Percentiles rank a stretch among this genome's conserved stretches.
These are phyloP conservation scores for Brachionus plicatilis DNA, from an alignment of 1,140 invertebrate species.

Conservation along the genomic window DNA sequence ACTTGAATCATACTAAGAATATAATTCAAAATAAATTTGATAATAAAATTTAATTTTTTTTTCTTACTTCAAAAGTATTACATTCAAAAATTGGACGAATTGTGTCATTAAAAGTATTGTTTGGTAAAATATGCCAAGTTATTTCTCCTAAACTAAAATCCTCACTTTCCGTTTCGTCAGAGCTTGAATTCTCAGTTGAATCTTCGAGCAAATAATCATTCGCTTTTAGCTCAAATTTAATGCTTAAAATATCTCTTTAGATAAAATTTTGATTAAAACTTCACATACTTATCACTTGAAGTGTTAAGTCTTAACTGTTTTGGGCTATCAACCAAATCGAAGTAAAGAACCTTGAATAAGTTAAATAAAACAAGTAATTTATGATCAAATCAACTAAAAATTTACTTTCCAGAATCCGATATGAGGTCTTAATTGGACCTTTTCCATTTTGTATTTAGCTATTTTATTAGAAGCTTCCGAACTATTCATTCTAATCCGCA, in stretches of 20 bases:
- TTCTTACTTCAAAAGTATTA: neutral
- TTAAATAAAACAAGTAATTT: neutral
- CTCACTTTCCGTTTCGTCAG: neutral
- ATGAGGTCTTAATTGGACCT: neutral
- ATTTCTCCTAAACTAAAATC: neutral
- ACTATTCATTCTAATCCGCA: neutral
- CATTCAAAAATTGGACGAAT: neutral
- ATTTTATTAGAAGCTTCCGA: neutral
- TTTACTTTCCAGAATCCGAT: constrained; percentile 16
- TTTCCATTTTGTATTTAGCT: neutral
- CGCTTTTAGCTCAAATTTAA: neutral
- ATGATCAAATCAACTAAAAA: neutral
- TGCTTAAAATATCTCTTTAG: neutral
- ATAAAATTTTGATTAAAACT: neutral
- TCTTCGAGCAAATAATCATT: neutral
- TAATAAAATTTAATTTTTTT: neutral
- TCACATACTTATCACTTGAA: neutral
- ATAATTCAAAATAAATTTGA: too few species aligned
- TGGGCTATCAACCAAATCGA: neutral
- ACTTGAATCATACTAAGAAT: neutral
- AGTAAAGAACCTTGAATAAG: neutral
- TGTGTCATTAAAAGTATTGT: neutral
- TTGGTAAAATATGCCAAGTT: neutral
- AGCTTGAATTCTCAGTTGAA: neutral
- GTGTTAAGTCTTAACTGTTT: neutral